Percentiles rank a stretch among this genome's conserved stretches.
Conservation (phyloP, 2,113 vertebrate species). For the Scortum barcoo region DNA sequence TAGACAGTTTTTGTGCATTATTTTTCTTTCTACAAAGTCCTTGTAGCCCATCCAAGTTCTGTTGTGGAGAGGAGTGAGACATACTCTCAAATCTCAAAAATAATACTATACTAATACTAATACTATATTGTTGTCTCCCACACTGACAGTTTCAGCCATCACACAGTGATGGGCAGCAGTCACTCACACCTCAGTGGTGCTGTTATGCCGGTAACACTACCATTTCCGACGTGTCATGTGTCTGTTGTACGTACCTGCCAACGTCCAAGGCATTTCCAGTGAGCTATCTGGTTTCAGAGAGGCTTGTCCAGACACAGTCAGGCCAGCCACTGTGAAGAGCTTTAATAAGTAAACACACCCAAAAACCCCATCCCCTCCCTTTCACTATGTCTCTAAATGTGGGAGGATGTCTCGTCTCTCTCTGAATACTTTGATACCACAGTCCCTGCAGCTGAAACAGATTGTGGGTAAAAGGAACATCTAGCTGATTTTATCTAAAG, state of each 20-base stretch:
- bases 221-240: neutral
- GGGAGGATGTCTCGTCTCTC: constrained; percentile 12
- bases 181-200: neutral
- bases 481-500: constrained; percentile 13
- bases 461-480: constrained; percentile 11
- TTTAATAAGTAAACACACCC: constrained; percentile 27
- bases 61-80: neutral
- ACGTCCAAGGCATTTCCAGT: neutral
- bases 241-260: neutral
- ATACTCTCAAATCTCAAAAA: neutral
- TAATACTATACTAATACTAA: no score
- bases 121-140: neutral
- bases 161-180: neutral
- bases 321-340: constrained; percentile 14
- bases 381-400: constrained; percentile 6
- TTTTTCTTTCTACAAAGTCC: neutral
- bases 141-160: neutral
- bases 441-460: constrained; percentile 17
- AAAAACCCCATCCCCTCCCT: neutral
- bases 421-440: constrained; percentile 16
- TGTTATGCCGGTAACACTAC: neutral
- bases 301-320: constrained; percentile 35
- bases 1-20: neutral
- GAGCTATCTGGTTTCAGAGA: constrained; percentile 29
- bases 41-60: neutral